A percentile compares a stretch with the other conserved stretches of the same genome.
Evolutionary conservation across 1,140 invertebrate genomes (phyloP).

Genomic region (Atta texana): DNA sequence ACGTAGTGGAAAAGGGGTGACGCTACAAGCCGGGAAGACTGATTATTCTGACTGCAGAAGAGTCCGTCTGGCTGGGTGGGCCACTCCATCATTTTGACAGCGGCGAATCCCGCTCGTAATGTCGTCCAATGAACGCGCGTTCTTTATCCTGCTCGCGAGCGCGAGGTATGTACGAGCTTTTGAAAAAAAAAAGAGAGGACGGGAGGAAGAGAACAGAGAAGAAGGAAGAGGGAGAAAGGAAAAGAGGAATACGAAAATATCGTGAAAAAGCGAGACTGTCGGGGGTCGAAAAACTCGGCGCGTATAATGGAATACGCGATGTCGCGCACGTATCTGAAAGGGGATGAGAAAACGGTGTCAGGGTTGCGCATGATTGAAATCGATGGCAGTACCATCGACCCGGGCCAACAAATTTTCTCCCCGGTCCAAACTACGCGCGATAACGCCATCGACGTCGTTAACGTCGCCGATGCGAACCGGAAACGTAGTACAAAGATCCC

Average conservation of each 20-base stretch:
- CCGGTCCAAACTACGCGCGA: slow-evolving; percentile 51
- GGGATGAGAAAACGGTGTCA: slow-evolving; percentile 54
- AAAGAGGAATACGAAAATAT: slow-evolving; percentile 2
- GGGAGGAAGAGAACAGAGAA: not conserved
- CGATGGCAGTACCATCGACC: slow-evolving; percentile 58
- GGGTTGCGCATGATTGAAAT: slow-evolving; percentile 63
- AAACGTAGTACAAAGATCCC: not conserved
- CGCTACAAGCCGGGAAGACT: slow-evolving; percentile 61
- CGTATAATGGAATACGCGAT: slow-evolving; percentile 49
- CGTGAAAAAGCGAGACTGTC: slow-evolving; percentile 42
- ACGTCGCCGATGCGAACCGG: slow-evolving; percentile 5
- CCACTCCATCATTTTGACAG: slow-evolving; percentile 75
- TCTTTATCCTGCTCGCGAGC: slow-evolving; percentile 60
- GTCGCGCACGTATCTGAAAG: slow-evolving; percentile 7
- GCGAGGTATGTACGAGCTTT: slow-evolving; percentile 26
- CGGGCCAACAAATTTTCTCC: slow-evolving; percentile 79
- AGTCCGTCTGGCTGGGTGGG: slow-evolving; percentile 65
- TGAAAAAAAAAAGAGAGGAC: not conserved
- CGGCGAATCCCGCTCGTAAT: slow-evolving; percentile 71
- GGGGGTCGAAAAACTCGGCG: slow-evolving; percentile 49
- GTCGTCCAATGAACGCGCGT: slow-evolving; percentile 72
- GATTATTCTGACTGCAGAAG: slow-evolving; percentile 69
- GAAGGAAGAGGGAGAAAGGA: not conserved
- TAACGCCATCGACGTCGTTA: not conserved
- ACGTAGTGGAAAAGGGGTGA: slow-evolving; percentile 56